These are phyloP conservation scores for Arrhamphus sclerolepis DNA, from an alignment of 2,797 vertebrate species.

Conservation along the genomic window DNA sequence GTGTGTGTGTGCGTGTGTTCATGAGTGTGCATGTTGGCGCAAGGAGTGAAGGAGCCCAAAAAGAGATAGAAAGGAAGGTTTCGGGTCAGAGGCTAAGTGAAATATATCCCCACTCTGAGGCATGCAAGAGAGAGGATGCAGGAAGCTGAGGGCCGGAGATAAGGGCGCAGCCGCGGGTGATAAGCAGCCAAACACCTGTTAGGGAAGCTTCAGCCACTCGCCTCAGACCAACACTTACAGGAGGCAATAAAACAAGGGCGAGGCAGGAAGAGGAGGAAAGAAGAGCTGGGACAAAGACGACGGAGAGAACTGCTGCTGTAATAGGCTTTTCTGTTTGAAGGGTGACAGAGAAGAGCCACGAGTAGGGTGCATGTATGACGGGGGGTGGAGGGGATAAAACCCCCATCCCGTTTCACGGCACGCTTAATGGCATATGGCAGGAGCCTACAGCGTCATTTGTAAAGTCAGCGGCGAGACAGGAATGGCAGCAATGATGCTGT, in stretches of 20 bases:
- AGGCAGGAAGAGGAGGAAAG: conserved; percentile 29
- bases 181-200: conserved; percentile 83
- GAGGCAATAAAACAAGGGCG: conserved; percentile 59
- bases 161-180: conserved; percentile 73
- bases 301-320: conserved; percentile 39
- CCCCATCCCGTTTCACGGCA: conserved; percentile 65
- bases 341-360: conserved; percentile 45
- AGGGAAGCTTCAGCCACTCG: conserved; percentile 65
- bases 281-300: conserved; percentile 35
- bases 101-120: conserved; percentile 81
- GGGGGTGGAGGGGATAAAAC: conserved; percentile 42
- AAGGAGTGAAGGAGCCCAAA: conserved; percentile 4
- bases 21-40: neutral
- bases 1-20: neutral
- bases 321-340: conserved; percentile 63
- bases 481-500: conserved; percentile 82
- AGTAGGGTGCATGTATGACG: conserved; percentile 22
- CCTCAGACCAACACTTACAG: conserved; percentile 58
- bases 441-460: conserved; percentile 82
- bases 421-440: conserved; percentile 79
- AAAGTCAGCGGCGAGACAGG: conserved; percentile 78
- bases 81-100: conserved; percentile 82
- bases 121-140: conserved; percentile 76
- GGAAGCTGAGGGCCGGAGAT: conserved; percentile 83
- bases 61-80: conserved; percentile 53